These are phyloP conservation scores for Xestia rhomboidea DNA, from an alignment of 2,888 invertebrate species.

Conservation along the genomic window DNA sequence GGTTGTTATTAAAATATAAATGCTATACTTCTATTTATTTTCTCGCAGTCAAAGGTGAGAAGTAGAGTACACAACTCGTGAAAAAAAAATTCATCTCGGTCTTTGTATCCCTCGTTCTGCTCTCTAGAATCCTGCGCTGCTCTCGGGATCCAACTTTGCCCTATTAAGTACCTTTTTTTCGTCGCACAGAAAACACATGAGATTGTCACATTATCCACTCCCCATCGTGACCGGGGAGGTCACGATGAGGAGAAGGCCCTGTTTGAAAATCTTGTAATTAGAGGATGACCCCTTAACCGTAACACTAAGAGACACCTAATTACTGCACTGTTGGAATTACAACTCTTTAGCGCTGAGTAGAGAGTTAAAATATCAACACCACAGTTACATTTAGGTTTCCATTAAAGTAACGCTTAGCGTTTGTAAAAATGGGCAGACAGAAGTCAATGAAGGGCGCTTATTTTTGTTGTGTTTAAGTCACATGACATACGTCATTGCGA, in stretches of 20 bases:
- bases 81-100: too few relatives aligned
- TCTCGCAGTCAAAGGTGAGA: too few relatives aligned
- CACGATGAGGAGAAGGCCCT: too few relatives aligned
- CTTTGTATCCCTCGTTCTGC: too few relatives aligned
- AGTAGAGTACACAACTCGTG: too few relatives aligned
- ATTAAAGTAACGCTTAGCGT: background rate
- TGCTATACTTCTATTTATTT: too few relatives aligned
- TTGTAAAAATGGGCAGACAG: background rate
- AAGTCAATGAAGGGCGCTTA: background rate
- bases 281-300: background rate
- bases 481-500: background rate
- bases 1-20: too few relatives aligned
- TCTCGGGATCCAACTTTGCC: too few relatives aligned
- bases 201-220: background rate
- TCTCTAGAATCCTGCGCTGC: too few relatives aligned
- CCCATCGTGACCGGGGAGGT: too few relatives aligned
- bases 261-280: background rate
- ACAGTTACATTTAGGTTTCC: background rate
- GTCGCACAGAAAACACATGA: background rate
- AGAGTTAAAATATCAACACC: background rate
- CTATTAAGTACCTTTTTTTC: background rate
- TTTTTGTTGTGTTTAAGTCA: background rate
- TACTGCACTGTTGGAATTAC: background rate
- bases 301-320: background rate
- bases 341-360: background rate